A percentile compares a stretch with the other conserved stretches of the same genome.
Conservation (phyloP, 2,888 invertebrate species). For the Rhopalosiphum nymphaeae region DNA sequence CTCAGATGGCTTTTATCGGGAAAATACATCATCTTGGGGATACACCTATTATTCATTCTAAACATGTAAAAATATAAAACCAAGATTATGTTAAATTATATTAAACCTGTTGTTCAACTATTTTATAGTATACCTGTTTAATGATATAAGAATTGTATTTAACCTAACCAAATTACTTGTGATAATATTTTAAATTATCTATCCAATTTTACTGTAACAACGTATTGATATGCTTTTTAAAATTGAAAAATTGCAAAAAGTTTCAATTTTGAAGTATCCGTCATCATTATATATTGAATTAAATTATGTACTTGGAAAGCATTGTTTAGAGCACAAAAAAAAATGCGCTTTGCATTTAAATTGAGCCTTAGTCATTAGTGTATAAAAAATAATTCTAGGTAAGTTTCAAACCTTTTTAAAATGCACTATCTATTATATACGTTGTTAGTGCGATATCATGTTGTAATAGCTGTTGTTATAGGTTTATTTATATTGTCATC, state of each 20-base stretch:
- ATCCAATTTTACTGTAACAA: no score
- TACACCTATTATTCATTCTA: no score
- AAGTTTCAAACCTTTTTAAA: background rate
- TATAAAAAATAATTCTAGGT: background rate
- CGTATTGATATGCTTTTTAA: no score
- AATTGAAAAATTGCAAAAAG: background rate
- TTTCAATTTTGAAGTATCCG: background rate
- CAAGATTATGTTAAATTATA: no score
- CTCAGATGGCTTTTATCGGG: background rate
- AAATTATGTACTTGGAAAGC: background rate
- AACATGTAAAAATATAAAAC: no score
- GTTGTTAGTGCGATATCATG: background rate
- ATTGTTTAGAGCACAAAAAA: background rate
- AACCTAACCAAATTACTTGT: no score
- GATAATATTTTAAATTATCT: no score
- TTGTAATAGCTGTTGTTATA: background rate
- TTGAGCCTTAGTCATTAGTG: background rate
- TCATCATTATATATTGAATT: background rate
- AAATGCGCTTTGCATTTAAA: background rate
- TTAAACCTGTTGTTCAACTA: no score
- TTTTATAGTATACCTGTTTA: no score
- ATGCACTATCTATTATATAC: background rate
- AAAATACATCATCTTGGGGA: no score
- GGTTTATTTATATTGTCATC: background rate
- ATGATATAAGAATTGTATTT: no score